A percentile compares a stretch with the other conserved stretches of the same genome.
Conservation (phyloP, 2,888 invertebrate genomes). For the Drosophila paracracens region DNA sequence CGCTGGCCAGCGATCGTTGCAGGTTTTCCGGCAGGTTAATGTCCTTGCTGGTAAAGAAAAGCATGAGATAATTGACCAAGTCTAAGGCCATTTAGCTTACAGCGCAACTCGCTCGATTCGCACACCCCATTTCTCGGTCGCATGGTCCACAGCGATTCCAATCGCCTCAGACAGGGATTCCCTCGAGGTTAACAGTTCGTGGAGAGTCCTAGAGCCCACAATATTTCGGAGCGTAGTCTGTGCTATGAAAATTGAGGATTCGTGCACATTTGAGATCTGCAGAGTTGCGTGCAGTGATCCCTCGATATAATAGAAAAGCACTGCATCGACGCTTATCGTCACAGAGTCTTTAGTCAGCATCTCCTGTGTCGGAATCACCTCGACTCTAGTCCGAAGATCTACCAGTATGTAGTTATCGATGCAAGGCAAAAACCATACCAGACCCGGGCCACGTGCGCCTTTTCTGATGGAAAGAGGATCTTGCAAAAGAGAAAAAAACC, state of each 20-base stretch:
- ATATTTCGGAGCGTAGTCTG: slow-evolving; percentile 94
- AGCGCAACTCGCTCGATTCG: slow-evolving; percentile 97
- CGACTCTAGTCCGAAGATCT: slow-evolving; percentile 87
- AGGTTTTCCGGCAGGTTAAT: slow-evolving; percentile 67
- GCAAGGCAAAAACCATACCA: slow-evolving; percentile 88
- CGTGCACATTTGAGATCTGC: slow-evolving; percentile 87
- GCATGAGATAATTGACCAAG: background rate
- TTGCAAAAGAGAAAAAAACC: rapidly evolving
- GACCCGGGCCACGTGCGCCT: slow-evolving; percentile 86
- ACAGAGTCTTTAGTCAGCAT: slow-evolving; percentile 94
- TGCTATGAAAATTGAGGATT: slow-evolving; percentile 91
- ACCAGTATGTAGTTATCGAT: slow-evolving; percentile 86
- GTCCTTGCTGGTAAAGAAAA: slow-evolving; percentile 63
- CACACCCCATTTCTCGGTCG: slow-evolving; percentile 95
- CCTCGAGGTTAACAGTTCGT: slow-evolving; percentile 95
- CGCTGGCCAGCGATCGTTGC: slow-evolving; percentile 77
- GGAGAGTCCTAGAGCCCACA: slow-evolving; percentile 94
- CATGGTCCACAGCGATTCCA: slow-evolving; percentile 92
- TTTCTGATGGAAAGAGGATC: slow-evolving; percentile 33
- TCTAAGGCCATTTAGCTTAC: slow-evolving; percentile 84
- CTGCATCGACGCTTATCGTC: slow-evolving; percentile 96
- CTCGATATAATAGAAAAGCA: slow-evolving; percentile 91
- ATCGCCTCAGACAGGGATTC: slow-evolving; percentile 94
- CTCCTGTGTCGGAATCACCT: slow-evolving; percentile 88
- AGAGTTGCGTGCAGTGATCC: slow-evolving; percentile 90